phyloP scores from a whole-genome alignment of 1,140 invertebrate genomes.

The Sycophila sp. region DNA sequence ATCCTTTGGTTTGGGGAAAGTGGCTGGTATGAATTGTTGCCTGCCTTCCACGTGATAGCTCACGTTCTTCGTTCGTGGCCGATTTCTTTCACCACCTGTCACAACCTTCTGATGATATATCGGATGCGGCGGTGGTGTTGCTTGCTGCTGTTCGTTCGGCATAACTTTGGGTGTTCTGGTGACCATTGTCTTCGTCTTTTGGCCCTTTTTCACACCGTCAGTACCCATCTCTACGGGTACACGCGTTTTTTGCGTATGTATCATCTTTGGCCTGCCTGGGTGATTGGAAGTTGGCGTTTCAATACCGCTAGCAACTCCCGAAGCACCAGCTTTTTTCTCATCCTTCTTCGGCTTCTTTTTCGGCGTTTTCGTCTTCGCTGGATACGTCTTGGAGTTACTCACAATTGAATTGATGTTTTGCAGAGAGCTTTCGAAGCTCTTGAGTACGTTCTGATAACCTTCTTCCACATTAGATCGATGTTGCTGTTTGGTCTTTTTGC shows the following conservation, averaged over 20 bases:
- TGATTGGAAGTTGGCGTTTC: slow-evolving; percentile 49
- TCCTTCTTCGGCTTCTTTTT: slow-evolving; percentile 59
- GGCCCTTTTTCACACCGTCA: slow-evolving; percentile 66
- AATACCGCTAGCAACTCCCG: slow-evolving; percentile 17
- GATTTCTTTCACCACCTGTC: slow-evolving; percentile 34
- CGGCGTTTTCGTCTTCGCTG: slow-evolving; percentile 55
- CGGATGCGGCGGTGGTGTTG: neutral
- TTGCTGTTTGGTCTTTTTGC: slow-evolving; percentile 58
- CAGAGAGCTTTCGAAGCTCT: slow-evolving; percentile 67
- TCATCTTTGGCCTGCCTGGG: slow-evolving; percentile 75
- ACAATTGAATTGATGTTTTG: slow-evolving; percentile 69
- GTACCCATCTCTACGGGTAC: slow-evolving; percentile 66
- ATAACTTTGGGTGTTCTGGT: slow-evolving; percentile 67
- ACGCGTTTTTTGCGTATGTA: slow-evolving; percentile 75
- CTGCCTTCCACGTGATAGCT: slow-evolving; percentile 71
- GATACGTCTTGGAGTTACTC: slow-evolving; percentile 58
- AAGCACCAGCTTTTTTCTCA: slow-evolving; percentile 58
- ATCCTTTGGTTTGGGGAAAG: slow-evolving; percentile 60
- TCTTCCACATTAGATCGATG: slow-evolving; percentile 61
- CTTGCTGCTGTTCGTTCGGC: slow-evolving; percentile 57
- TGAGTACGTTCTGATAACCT: slow-evolving; percentile 65
- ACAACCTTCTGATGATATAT: neutral
- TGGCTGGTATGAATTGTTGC: slow-evolving; percentile 60
- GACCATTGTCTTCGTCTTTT: slow-evolving; percentile 70
- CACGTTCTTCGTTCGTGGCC: slow-evolving; percentile 73